Evolutionary conservation across 2,888 invertebrate genomes (phyloP).

Genomic region (Pteria penguin): DNA sequence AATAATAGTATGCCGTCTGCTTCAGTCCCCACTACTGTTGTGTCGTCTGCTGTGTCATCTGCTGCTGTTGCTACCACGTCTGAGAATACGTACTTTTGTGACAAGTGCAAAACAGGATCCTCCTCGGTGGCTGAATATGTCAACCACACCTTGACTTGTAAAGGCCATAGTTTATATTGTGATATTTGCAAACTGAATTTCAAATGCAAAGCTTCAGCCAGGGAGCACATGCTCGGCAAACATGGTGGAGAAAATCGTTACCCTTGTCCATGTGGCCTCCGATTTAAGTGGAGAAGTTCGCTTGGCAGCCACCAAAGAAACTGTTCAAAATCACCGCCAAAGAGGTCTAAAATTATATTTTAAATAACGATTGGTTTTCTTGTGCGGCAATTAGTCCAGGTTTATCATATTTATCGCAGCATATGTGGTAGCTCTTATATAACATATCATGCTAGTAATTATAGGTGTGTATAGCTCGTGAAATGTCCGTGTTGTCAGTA

Average conservation of each 20-base stretch:
- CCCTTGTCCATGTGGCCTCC: conserved; percentile 37
- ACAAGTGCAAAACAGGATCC: conserved; percentile 3
- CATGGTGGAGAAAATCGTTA: conserved; percentile 33
- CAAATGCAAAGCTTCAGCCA: conserved; percentile 23
- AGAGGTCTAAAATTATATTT: background rate
- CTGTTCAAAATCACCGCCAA: conserved; percentile 20
- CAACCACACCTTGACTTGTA: background rate
- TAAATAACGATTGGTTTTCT: too few species aligned
- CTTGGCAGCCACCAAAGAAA: conserved; percentile 35
- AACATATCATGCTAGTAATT: too few species aligned
- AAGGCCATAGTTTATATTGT: conserved; percentile 18
- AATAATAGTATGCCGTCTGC: background rate
- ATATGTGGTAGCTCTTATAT: too few species aligned
- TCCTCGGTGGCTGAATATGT: background rate
- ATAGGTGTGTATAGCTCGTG: too few species aligned
- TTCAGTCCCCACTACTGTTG: too few species aligned
- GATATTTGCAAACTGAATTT: conserved; percentile 33
- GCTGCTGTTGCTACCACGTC: background rate
- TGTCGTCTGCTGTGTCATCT: background rate
- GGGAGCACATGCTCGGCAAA: conserved; percentile 38
- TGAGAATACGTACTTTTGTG: background rate
- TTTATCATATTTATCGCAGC: too few species aligned
- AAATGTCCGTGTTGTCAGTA: too few species aligned
- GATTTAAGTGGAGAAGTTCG: conserved; percentile 43
- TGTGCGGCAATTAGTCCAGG: too few species aligned